Conservation (phyloP, 2,113 vertebrate genomes). For the Cnemophilus loriae region DNA sequence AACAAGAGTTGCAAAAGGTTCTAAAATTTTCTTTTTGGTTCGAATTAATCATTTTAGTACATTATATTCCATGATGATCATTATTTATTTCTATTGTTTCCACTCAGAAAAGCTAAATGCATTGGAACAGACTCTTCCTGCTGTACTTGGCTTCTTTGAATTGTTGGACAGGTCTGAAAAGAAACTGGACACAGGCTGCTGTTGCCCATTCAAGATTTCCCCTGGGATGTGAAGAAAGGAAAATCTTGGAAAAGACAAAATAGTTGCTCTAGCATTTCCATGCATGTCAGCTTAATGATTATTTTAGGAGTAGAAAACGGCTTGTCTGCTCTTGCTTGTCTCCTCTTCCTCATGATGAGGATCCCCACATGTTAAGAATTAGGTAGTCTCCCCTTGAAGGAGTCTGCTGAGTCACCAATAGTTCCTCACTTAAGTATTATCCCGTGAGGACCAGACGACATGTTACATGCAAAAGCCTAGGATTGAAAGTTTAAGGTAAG, state of each 20-base stretch:
- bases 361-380: neutral
- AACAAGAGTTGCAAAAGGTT: neutral
- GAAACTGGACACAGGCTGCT: neutral
- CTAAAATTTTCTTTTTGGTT: neutral
- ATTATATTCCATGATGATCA: neutral
- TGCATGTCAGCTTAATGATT: neutral
- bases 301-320: neutral
- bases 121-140: neutral
- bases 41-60: neutral
- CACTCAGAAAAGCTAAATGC: neutral
- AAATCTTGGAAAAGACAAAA: neutral
- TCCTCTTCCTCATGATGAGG: neutral
- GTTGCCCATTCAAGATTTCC: neutral
- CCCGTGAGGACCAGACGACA: neutral
- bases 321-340: neutral
- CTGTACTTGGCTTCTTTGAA: neutral
- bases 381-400: neutral
- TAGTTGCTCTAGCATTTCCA: neutral
- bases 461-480: neutral
- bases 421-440: neutral
- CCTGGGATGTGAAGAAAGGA: neutral
- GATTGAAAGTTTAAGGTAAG: neutral
- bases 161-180: constrained; percentile 3
- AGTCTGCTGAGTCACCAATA: neutral
- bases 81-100: neutral